Evolutionary conservation across 2,113 vertebrate genomes (phyloP), one percentile per base, ranked within the genome.

Genomic region (Atherinomorus stipes): DNA sequence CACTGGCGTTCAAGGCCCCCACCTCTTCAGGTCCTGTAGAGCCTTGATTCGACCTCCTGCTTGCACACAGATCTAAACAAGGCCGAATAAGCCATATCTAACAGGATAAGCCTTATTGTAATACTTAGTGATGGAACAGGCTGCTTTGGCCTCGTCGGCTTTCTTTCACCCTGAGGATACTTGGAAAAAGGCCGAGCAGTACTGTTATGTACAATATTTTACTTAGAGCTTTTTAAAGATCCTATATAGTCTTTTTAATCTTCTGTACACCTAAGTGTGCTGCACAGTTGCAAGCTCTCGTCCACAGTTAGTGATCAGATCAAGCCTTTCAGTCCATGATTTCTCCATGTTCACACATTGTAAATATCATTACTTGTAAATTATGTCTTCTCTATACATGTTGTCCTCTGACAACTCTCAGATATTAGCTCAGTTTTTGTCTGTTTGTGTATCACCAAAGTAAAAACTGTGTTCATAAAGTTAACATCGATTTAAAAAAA

Each of bases 31-130:
- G 78, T 57, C 74, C 71, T 76, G 77, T 69, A 71, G 74, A 73
- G 47, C 21, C 64, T 81, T 23, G 28, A 68, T 76, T 74, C 59
- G 18, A 67, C 76, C 82, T 74, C 74, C 83, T 42, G 66, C 81
- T 56, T 75, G 78, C 7, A 7, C 66, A 54, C 44, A 53, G 66
- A 78, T 79, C 79, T 81, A 64, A 85, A 80, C 80, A 59, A 83
- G 75, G 61, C 75, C 52, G 45, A 84, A 90, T 77, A 80, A 80
- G 79, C 83, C 77, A 71, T 8, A 78, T 71, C 77, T 74, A 72
- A 53, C 63, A 50, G 69, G 64, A 81, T 74, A 47, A 85, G 77
- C 53, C 60, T 65, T 26, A 64, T 64, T 80, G 60, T 85, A 69
- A 72, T 64, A 61, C 66, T 58, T 31, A 18, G 13, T 51, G 44